Evolutionary conservation across 2,888 invertebrate genomes (phyloP).

Genomic region (Drosophila vallismaia): DNA sequence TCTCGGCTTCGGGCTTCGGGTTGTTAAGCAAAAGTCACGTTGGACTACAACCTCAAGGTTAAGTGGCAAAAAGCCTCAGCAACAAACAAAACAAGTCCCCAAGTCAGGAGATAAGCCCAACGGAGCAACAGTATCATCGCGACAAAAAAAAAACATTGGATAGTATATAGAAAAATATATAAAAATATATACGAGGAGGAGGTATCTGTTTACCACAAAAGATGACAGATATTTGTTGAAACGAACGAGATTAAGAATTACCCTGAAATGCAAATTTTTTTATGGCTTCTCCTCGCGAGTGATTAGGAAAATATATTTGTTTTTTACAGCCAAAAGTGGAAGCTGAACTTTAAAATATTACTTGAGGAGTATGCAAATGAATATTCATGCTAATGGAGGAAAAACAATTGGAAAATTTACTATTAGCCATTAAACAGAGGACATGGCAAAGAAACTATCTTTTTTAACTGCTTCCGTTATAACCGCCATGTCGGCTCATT

Average conservation of each 20-base stretch:
- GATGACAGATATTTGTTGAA: slow-evolving; percentile 47
- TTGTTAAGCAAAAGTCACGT: slow-evolving; percentile 67
- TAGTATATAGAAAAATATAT: not conserved
- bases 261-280: slow-evolving; percentile 12
- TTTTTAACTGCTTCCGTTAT: not conserved
- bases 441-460: not conserved
- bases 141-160: slow-evolving; percentile 1
- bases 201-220: slow-evolving; percentile 32
- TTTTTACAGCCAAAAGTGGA: not conserved
- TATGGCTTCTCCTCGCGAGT: not conserved
- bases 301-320: slow-evolving; percentile 10
- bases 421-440: not conserved
- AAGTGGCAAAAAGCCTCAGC: slow-evolving; percentile 50
- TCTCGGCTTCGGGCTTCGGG: slow-evolving; percentile 13
- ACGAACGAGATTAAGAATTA: slow-evolving; percentile 39
- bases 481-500: slow-evolving; percentile 41
- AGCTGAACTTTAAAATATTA: not conserved
- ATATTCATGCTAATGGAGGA: not conserved
- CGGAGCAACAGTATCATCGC: slow-evolving; percentile 1
- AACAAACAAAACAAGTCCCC: slow-evolving; percentile 41
- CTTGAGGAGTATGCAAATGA: not conserved
- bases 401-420: not conserved
- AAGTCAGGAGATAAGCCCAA: slow-evolving; percentile 51
- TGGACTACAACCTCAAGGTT: slow-evolving; percentile 62
- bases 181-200: not conserved